A percentile compares a stretch with the other conserved stretches of the same genome.
These are phyloP conservation scores for Rhegmatorhina hoffmannsi DNA, from an alignment of 2,113 vertebrate genomes.

Conservation along the genomic window DNA sequence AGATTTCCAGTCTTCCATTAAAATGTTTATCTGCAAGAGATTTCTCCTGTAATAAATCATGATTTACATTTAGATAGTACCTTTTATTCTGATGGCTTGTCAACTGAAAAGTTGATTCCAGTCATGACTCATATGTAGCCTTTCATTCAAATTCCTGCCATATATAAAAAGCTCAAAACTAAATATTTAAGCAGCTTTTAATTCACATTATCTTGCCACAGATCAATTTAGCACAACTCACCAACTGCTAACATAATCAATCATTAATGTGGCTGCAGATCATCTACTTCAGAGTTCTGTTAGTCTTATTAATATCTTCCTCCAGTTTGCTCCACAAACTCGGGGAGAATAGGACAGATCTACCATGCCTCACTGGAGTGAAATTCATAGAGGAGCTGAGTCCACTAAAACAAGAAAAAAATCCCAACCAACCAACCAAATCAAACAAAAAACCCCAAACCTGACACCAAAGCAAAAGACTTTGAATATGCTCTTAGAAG, in stretches of 20 bases:
- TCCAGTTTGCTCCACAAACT: not conserved
- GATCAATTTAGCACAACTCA: slow-evolving; percentile 41
- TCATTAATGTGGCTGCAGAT: slow-evolving; percentile 47
- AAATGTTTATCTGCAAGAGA: not conserved
- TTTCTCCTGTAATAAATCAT: not conserved
- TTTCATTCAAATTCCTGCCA: slow-evolving; percentile 24
- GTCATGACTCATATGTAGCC: not conserved
- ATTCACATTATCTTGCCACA: slow-evolving; percentile 29
- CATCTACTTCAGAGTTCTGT: not conserved
- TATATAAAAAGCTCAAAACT: not conserved
- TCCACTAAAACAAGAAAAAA: not conserved
- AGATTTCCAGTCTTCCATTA: not conserved
- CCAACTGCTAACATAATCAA: slow-evolving; percentile 30
- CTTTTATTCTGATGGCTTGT: not conserved
- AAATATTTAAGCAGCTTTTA: slow-evolving; percentile 51
- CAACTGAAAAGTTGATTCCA: slow-evolving; percentile 4
- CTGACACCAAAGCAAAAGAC: not conserved
- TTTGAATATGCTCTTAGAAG: not conserved
- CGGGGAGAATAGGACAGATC: not conserved
- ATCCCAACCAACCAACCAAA: accelerated
- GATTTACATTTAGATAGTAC: not conserved
- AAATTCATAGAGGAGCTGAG: not conserved
- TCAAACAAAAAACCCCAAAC: not conserved
- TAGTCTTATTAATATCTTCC: not conserved
- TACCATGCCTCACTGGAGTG: not conserved